phyloP scores from a whole-genome alignment of 53 echinoderm and acorn worm species.

The Henricia sp. region DNA sequence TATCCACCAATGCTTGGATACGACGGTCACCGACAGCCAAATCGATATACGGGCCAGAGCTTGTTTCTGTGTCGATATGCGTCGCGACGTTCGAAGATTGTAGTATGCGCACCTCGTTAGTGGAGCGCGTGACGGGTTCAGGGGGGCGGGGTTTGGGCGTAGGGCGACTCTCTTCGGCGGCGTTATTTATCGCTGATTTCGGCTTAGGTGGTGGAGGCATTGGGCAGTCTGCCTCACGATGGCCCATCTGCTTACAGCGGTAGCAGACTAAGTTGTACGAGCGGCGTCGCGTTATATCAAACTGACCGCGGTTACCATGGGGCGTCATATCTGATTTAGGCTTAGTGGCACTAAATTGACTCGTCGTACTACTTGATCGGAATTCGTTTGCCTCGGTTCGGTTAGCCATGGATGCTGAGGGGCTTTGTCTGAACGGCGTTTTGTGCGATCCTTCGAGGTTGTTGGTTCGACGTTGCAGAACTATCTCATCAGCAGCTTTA shows the following conservation, averaged over 20 bases:
- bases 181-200: neutral
- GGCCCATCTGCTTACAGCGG: slow-evolving; percentile 31
- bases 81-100: neutral
- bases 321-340: too few relatives aligned
- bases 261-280: slow-evolving; percentile 28
- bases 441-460: neutral
- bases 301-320: too few relatives aligned
- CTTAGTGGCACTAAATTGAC: neutral
- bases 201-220: neutral
- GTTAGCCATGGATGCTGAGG: neutral
- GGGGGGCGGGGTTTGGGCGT: neutral
- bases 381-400: neutral
- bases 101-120: neutral
- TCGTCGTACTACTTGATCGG: neutral
- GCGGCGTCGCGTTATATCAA: neutral
- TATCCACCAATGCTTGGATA: neutral
- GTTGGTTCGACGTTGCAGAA: slow-evolving; percentile 43
- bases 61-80: too few relatives aligned
- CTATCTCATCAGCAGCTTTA: slow-evolving; percentile 52
- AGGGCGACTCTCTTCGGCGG: neutral
- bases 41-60: neutral
- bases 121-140: neutral
- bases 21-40: neutral
- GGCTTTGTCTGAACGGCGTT: too few relatives aligned
- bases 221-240: slow-evolving; percentile 24